Conservation (phyloP, 2,888 invertebrate genomes). For the Rhingia campestris region DNA sequence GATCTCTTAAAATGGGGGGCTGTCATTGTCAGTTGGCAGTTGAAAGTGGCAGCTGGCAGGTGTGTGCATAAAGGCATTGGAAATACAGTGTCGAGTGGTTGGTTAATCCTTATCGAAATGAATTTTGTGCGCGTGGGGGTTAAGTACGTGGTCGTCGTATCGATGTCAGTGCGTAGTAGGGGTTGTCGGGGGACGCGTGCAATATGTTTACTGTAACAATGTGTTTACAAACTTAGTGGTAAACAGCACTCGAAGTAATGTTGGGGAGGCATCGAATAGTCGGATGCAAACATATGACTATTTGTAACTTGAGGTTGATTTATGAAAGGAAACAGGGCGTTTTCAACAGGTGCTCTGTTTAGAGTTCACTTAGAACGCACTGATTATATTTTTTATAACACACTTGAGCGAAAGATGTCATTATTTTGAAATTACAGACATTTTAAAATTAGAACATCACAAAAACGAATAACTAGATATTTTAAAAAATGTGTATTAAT, state of each 20-base stretch:
- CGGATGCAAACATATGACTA: background rate
- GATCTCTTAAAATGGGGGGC: background rate
- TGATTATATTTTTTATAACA: no score
- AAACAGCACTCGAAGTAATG: background rate
- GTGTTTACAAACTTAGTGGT: background rate
- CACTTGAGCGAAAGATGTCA: no score
- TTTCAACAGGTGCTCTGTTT: no score
- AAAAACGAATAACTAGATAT: no score
- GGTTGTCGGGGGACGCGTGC: slow-evolving; percentile 12
- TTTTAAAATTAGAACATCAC: no score
- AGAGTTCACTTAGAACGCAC: no score
- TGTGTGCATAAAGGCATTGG: slow-evolving; percentile 11
- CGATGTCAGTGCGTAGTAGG: slow-evolving; percentile 28
- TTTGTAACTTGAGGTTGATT: no score
- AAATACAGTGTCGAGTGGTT: background rate
- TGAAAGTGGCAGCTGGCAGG: slow-evolving; percentile 28
- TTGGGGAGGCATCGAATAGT: background rate
- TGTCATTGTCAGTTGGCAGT: slow-evolving; percentile 15
- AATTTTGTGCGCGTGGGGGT: slow-evolving; percentile 27
- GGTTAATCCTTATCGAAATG: slow-evolving; percentile 58
- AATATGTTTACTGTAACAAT: background rate
- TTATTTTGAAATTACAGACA: no score
- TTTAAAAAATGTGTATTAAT: no score
- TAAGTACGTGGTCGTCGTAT: slow-evolving; percentile 12
- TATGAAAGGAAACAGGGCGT: no score